Evolutionary conservation across 2,888 invertebrate species (phyloP), one percentile per base, ranked within the genome.

Genomic region (Sylvicola cinctus): DNA sequence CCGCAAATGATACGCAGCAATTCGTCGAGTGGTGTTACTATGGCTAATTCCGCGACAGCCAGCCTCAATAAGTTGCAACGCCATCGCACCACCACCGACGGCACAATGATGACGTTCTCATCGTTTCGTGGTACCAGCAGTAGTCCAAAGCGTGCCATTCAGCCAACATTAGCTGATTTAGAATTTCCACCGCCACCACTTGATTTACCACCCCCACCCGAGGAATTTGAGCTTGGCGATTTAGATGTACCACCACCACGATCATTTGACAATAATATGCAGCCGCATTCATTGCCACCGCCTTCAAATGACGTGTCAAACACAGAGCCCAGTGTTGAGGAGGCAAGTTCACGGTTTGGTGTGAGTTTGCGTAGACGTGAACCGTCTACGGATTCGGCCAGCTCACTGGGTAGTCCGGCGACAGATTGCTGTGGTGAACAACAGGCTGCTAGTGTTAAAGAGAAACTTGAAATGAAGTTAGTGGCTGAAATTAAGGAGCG

Each of bases 1-100:
- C 71, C 74, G 13, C 83, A 84, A 58, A 87, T 87, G 85, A 85
- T 81, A 39, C 69, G 85, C 27, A 84, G 83, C 47, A 87, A 85
- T 56, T 84, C 84, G 0, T 84, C 84, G 0, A 78, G 83, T 31
- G 84, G 84, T 7, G 79, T 79, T 8, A 74, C 74, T 2, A 66
- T 68, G 42, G 70, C 62, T 17, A 66, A 65, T 44, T 70, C 70
- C 35, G 71, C 74, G 13, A 65, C 70, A 2, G 66, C 66, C 35
- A 61, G 69, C 41, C 42, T 58, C 2, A 59, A 54, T 39, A 69
- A 71, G 38, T 58, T 71, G 43, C 62, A 61, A 39, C 56, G 66
- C 12, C 65, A 61, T 46, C 58, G 65, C 40, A 64, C 60, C 31
- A 58, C 63, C 40, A 59, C 62, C 13, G 68, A 68, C 39, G 58